Base-by-base conservation (phyloP, 2,888 invertebrate species). In the Microctonus aethiopoides region DNA sequence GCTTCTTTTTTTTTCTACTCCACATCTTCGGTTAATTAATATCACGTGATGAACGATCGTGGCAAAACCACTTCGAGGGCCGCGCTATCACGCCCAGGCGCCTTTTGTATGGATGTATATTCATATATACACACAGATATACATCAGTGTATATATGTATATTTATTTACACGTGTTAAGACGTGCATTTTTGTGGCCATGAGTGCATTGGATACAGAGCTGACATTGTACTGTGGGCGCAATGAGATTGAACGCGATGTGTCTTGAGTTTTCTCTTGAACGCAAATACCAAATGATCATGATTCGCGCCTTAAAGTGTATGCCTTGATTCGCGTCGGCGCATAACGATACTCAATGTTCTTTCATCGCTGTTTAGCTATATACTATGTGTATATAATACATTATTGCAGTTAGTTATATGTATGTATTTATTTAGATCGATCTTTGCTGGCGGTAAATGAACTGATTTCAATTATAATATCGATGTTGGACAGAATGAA, bases 21-120 rank as follows among this genome's bases (percentile, higher is more conserved):
- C 65, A 60, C 65, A 57, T 67, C 71, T 60, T 64, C 77, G 81
- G 79, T 82, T 85, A 86, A 86, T 86, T 85, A 86, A 85, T 83
- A 85, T 83, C 84, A 83, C 82, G 81, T 83, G 85, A 84, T 81
- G 82, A 83, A 79, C 81, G 79, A 81, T 83, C 81, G 81, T 52
- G 76, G 83, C 82, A 81, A 81, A 82, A 82, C 79, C 72, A 64
- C 57, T 71, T 67, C 69, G 59, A 59, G 39, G 57, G 46, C 46
- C 16, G 46, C 46, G 41, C 67, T 64, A 74, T 75, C 74, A 72
- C 73, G 72, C 76, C 73, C 68, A 66, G 69, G 70, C 69, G 65
- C 60, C 63, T 63, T 72, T 63, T 56, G 54, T 56, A 46, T 63
- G 46, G 69, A 62, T 56, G 57, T 59, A 52, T 62, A 54, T 66